Percentiles rank a stretch among this genome's conserved stretches.
phyloP scores from a whole-genome alignment of 2,113 vertebrate genomes.

The Vidua chalybeata region DNA sequence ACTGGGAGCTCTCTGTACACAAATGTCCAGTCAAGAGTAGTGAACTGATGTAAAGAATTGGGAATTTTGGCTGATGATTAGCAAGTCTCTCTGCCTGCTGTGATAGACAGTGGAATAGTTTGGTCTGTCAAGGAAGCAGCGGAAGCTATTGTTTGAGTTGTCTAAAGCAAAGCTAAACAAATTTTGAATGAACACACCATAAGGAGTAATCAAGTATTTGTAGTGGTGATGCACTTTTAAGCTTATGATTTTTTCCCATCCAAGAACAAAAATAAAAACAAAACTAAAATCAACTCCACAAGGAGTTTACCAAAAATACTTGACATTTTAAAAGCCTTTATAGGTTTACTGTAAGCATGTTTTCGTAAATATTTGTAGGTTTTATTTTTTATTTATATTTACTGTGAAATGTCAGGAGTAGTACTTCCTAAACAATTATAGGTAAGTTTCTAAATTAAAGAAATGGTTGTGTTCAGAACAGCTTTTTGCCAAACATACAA shows the following conservation, averaged over 20 bases:
- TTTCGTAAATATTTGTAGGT: conserved; percentile 44
- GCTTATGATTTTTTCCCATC: not conserved
- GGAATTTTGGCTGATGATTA: conserved; percentile 20
- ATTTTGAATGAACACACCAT: not conserved
- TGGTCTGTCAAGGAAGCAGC: not conserved
- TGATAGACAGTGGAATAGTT: not conserved
- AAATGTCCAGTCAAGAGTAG: not conserved
- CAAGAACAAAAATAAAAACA: not conserved
- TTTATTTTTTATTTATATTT: conserved; percentile 44
- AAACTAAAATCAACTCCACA: not conserved
- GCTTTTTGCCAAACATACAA: not conserved
- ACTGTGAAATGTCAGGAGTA: conserved; percentile 33
- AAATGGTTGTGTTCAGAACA: not conserved
- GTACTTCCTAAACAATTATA: conserved; percentile 17
- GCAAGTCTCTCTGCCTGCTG: not conserved
- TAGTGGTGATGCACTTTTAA: not conserved
- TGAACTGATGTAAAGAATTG: not conserved
- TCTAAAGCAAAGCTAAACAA: conserved; percentile 31
- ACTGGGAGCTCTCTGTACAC: not conserved
- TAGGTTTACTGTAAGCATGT: not conserved
- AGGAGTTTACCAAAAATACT: not conserved
- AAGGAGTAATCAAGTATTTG: not conserved
- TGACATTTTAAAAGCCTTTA: not conserved
- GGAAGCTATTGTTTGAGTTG: conserved; percentile 44
- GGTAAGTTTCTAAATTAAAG: not conserved